Base-by-base conservation (phyloP, 2,888 invertebrate genomes). In the Zygothrica quintamaculata region DNA sequence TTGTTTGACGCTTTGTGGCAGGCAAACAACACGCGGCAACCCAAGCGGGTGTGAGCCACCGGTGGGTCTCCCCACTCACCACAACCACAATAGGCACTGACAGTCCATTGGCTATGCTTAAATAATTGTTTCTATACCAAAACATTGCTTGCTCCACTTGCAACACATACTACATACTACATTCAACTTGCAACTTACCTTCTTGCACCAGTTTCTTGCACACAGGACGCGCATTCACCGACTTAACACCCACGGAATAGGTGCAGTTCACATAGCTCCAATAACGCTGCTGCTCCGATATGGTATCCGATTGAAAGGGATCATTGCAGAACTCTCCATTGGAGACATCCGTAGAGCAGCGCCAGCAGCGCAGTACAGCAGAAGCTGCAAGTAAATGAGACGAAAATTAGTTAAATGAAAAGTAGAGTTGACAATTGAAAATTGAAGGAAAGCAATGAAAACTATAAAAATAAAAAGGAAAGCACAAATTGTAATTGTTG, bases 161-260 rank as follows among this genome's bases (percentile, higher is more conserved):
- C 37, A 6, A 43, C 2, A 4, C 11, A 51, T 13, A 39, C n/a
- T n/a, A n/a, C n/a, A n/a, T n/a, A n/a, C n/a, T n/a, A n/a, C n/a
- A n/a, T n/a, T 6, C 18, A 11, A 22, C 12, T 18, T 37, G 13
- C 6, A 7, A 92, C 93, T 94, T 92, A 96, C 96, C 93, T 91
- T 93, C 94, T 92, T 94, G 94, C 77, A 94, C 94, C 71, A 93
- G 93, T 90, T 96, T 96, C 89, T 95, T 94, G 92, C 96, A 96
- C 60, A 94, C 94, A 15, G 94, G 93, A 74, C 92, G 92, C 0
- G 93, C 92, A 69, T 90, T 90, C 52, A 88, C 87, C 58, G 90
- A 86, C 43, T 89, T 89, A 1, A 91, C 90, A 84, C 91, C 92
- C 73, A 92, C 92, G 13, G 91, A 88, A 31, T 92, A 90, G 16